These are phyloP conservation scores for Dicycla oo DNA, from an alignment of 2,888 invertebrate species.

Conservation along the genomic window DNA sequence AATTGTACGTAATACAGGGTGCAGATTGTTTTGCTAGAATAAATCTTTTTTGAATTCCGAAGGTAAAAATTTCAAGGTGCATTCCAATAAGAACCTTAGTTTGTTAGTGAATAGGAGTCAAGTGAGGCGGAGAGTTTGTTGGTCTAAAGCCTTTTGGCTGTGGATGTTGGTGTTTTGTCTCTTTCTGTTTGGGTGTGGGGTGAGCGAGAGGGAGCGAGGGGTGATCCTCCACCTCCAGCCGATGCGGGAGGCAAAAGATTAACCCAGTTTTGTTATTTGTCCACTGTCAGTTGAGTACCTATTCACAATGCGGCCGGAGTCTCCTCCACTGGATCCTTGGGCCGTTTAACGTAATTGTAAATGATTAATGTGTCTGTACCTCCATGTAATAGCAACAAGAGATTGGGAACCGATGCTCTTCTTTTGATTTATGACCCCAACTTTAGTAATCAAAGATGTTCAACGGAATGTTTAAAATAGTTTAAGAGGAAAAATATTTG, in stretches of 20 bases:
- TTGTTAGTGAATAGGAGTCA: constrained; percentile 68
- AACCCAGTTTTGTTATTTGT: constrained; percentile 91
- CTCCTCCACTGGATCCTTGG: constrained; percentile 85
- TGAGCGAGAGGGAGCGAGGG: constrained; percentile 81
- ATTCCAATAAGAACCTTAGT: constrained; percentile 75
- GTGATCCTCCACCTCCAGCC: constrained; percentile 84
- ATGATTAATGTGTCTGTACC: constrained; percentile 88
- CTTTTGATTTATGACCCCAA: constrained; percentile 83
- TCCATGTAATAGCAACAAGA: constrained; percentile 83
- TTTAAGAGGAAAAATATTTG: constrained; percentile 48
- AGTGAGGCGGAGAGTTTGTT: constrained; percentile 58
- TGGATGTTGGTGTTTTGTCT: constrained; percentile 74
- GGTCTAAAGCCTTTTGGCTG: constrained; percentile 76
- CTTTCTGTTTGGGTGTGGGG: constrained; percentile 79
- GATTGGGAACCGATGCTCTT: constrained; percentile 83
- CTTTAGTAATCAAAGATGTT: constrained; percentile 72
- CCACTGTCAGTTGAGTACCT: constrained; percentile 90
- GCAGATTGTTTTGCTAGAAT: constrained; percentile 78
- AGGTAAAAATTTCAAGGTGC: constrained; percentile 80
- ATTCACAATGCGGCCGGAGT: constrained; percentile 89
- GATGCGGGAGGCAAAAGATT: constrained; percentile 89
- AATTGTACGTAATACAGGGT: constrained; percentile 77
- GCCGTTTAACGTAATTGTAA: constrained; percentile 89
- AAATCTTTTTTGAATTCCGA: constrained; percentile 87
- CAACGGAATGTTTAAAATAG: constrained; percentile 67